These are phyloP conservation scores for Lypha dubia DNA, from an alignment of 2,888 invertebrate genomes.

Conservation along the genomic window DNA sequence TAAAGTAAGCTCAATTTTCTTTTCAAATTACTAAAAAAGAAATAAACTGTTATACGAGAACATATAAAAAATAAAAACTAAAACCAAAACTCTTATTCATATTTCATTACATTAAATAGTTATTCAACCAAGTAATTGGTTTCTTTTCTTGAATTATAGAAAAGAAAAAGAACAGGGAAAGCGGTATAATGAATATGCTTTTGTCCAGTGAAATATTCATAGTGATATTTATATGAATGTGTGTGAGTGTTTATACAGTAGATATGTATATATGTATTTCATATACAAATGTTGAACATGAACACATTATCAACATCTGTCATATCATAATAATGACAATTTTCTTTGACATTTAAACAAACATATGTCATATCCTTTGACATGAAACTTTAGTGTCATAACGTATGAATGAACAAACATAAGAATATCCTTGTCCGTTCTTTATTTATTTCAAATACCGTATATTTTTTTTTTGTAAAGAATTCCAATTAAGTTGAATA, in stretches of 20 bases:
- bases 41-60: no score
- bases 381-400: conserved; percentile 69
- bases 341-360: conserved; percentile 62
- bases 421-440: conserved; percentile 26
- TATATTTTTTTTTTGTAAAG: no score
- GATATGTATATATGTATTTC: background rate
- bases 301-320: conserved; percentile 70
- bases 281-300: conserved; percentile 1
- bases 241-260: no score
- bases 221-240: background rate
- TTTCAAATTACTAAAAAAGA: background rate
- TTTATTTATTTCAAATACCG: background rate
- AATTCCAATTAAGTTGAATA: no score
- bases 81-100: background rate
- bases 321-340: conserved; percentile 64
- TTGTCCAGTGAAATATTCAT: background rate
- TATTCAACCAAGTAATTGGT: conserved; percentile 40
- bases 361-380: conserved; percentile 71
- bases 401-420: conserved; percentile 70
- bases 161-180: background rate
- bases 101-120: conserved; percentile 11
- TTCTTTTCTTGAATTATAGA: conserved; percentile 16
- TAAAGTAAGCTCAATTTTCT: conserved; percentile 13
- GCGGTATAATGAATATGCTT: background rate
- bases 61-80: background rate